These are phyloP conservation scores for Ormyrus thymus DNA, from an alignment of 2,888 invertebrate species.

Conservation along the genomic window DNA sequence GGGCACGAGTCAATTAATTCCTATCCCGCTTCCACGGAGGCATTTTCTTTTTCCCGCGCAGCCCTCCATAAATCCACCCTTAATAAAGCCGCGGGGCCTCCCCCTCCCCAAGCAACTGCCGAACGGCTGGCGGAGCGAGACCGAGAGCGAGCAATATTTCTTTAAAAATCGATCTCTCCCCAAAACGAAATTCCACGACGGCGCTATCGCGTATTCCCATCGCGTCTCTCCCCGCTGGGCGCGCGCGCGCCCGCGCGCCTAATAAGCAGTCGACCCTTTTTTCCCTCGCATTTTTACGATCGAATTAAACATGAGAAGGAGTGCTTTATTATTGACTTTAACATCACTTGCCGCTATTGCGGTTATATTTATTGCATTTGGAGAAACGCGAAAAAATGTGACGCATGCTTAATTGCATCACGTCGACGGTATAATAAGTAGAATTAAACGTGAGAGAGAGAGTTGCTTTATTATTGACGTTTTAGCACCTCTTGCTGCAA, in stretches of 20 bases:
- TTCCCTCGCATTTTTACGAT: not conserved
- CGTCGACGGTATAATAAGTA: too few species aligned
- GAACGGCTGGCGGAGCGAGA: not conserved
- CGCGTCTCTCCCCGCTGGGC: constrained; percentile 31
- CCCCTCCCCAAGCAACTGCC: constrained; percentile 28
- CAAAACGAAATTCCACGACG: constrained; percentile 48
- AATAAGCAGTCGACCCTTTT: not conserved
- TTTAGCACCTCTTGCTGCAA: too few species aligned
- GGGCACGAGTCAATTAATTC: constrained; percentile 48
- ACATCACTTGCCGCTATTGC: too few species aligned
- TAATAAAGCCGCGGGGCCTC: constrained; percentile 46
- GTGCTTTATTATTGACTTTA: too few species aligned
- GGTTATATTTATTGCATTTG: too few species aligned
- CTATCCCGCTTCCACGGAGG: constrained; percentile 6
- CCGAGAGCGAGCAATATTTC: constrained; percentile 33
- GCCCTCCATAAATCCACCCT: constrained; percentile 53
- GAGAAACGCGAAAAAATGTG: too few species aligned
- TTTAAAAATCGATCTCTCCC: constrained; percentile 51
- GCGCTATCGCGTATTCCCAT: constrained; percentile 51
- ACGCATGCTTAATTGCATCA: too few species aligned
- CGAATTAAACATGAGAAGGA: not conserved
- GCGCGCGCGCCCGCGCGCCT: not conserved
- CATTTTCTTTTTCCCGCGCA: constrained; percentile 16
- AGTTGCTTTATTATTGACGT: too few species aligned
- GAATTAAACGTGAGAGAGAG: too few species aligned